These are phyloP conservation scores for Poeciliopsis turrubarensis DNA, from an alignment of 2,113 vertebrate species.

Conservation along the genomic window DNA sequence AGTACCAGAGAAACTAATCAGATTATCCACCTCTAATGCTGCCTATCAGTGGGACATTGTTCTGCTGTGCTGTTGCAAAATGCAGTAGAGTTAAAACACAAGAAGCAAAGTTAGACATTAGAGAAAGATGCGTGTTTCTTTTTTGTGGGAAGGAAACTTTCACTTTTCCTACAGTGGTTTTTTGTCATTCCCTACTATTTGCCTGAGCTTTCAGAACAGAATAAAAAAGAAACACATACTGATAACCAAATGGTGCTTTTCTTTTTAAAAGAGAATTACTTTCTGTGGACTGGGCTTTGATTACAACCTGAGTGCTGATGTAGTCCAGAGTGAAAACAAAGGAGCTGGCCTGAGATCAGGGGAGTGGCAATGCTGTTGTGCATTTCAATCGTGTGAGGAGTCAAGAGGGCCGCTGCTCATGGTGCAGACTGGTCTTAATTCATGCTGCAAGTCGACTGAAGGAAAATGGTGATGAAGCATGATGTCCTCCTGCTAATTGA, in stretches of 20 bases:
- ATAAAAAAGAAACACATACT: neutral
- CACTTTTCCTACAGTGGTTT: neutral
- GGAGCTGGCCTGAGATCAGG: neutral
- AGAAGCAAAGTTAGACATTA: neutral
- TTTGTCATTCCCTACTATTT: neutral
- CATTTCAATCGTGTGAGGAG: conserved; percentile 27
- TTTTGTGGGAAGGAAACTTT: neutral
- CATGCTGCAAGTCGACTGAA: conserved; percentile 20
- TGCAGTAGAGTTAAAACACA: neutral
- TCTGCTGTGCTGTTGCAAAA: neutral
- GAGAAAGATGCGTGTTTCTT: neutral
- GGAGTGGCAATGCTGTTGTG: conserved; percentile 10
- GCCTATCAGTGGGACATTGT: neutral
- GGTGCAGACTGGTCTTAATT: conserved; percentile 44
- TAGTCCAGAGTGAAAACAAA: conserved; percentile 41
- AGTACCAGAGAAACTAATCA: neutral
- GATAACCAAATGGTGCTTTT: neutral
- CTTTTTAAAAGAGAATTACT: conserved; percentile 3
- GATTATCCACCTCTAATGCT: neutral
- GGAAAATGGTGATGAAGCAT: conserved; percentile 42
- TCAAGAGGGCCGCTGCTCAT: conserved; percentile 15
- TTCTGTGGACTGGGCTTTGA: neutral
- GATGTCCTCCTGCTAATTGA: conserved; percentile 46
- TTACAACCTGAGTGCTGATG: conserved; percentile 8
- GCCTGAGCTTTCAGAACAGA: neutral